Evolutionary conservation across 2,888 invertebrate genomes (phyloP), one percentile per base, ranked within the genome.

Genomic region (Trichopoda pennipes): DNA sequence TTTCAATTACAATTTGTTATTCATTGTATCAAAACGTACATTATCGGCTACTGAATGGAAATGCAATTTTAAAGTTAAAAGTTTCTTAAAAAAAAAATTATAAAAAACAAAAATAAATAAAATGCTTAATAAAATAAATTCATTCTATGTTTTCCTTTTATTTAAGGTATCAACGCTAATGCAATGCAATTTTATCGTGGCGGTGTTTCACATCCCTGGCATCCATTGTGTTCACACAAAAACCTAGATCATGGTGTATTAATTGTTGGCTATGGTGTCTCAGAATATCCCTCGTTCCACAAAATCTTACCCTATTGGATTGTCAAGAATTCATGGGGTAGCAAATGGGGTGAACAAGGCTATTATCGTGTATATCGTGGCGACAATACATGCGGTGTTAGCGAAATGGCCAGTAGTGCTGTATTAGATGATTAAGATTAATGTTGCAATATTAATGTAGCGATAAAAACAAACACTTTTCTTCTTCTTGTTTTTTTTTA

Each of bases 121-220:
- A 44, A 16, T 2, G 44, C 16, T 47, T 16, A n/a, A 7, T 47
- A 16, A 47, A 17, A 4, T 1, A 16, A n/a, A 10, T 55, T 16
- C 4, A 10, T 1, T 17, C n/a, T 21, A 28, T 17, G 19, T 47
- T 10, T 21, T 38, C 72, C 7, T 12, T 47, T 69, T 60, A 17
- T 64, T 64, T 74, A 1, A 93, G 93, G 93, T 84, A 96, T 99
- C 86, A 99, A 99, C 90, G 98, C 98, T 0, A 97, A 97, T 91
- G 98, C 97, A 0, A 98, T 99, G 98, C 95, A 98, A 93, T 98
- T 98, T 91, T 99, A 99, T 90, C 93, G 96, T 87, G 98, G 98
- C 3, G 99, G 99, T 10, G 94, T 99, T 16, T 97, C 98, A 0
- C 98, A 99, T 92, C 98, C 98, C 0, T 96, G 94, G 93, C 95